Evolutionary conservation across 1,140 invertebrate species (phyloP), one percentile per base, ranked within the genome.

Genomic region (Trichoplusia ni): DNA sequence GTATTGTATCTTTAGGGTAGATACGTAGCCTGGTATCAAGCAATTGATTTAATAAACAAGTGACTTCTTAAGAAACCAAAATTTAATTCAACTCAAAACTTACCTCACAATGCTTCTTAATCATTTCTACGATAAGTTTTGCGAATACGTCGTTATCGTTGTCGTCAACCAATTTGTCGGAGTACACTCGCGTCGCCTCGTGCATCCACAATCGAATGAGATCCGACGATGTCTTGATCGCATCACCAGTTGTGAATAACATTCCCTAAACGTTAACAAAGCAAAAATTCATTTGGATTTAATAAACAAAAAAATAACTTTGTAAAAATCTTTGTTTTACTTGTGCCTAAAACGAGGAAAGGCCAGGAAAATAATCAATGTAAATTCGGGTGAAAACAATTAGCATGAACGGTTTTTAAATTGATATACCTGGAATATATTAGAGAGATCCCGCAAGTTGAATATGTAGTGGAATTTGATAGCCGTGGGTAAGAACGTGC

Each of bases 381-480:
- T n/a, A n/a, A n/a, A n/a, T n/a, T n/a, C n/a, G n/a, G n/a, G n/a
- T n/a, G n/a, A n/a, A n/a, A n/a, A n/a, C n/a, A n/a, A n/a, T n/a
- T n/a, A n/a, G n/a, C n/a, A n/a, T n/a, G n/a, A n/a, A n/a, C n/a
- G n/a, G n/a, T n/a, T n/a, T n/a, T n/a, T 44, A 23, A 38, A 33
- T 33, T 21, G 31, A 6, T 18, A 19, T 91, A 95, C 95, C 92
- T 96, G 95, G 78, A 96, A 97, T 60, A 97, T 96, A 84, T 98
- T 99, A 1, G 97, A 96, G 3, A 99, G 90, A 86, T 99, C 98
- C 66, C 98, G 91, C 25, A 99, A 89, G 88, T 98, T 99, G 86
- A 98, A 99, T 42, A 96, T 92, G 77, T 99, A 99, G 88, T 99
- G 98, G 85, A 99, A 99, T 86, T 98, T 99, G 27, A 97, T 92